Evolutionary conservation across 2,113 vertebrate species (phyloP).

Genomic region (Stictonetta naevosa): DNA sequence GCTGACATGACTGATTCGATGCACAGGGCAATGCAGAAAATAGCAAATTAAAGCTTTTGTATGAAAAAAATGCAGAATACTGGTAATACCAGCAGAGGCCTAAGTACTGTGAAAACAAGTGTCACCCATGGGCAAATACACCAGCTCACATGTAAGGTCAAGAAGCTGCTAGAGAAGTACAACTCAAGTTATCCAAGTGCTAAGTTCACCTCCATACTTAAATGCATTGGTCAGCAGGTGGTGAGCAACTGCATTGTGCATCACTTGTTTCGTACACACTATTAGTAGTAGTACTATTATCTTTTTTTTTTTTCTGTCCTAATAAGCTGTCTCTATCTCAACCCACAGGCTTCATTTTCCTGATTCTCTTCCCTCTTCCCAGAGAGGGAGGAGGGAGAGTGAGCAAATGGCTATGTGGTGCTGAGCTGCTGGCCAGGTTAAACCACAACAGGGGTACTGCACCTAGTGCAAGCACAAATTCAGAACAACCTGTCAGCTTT

Average conservation of each 20-base stretch:
- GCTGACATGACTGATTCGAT: not conserved
- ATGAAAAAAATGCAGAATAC: not conserved
- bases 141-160: not conserved
- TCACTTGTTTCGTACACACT: too few relatives aligned
- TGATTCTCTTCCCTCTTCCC: too few relatives aligned
- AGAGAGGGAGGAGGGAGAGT: too few relatives aligned
- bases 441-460: not conserved
- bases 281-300: too few relatives aligned
- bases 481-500: not conserved
- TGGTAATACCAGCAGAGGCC: too few relatives aligned
- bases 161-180: not conserved
- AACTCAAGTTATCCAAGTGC: not conserved
- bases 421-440: too few relatives aligned
- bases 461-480: not conserved
- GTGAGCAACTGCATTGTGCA: too few relatives aligned
- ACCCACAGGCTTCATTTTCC: too few relatives aligned
- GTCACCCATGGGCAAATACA: not conserved
- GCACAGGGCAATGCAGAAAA: not conserved
- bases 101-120: not conserved
- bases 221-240: not conserved
- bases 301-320: too few relatives aligned
- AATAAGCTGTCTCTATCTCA: too few relatives aligned
- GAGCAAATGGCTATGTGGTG: too few relatives aligned
- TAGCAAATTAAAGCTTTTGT: not conserved
- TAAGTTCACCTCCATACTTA: not conserved